These are phyloP conservation scores for Daboia siamensis DNA, from an alignment of 2,113 vertebrate species.

Conservation along the genomic window DNA sequence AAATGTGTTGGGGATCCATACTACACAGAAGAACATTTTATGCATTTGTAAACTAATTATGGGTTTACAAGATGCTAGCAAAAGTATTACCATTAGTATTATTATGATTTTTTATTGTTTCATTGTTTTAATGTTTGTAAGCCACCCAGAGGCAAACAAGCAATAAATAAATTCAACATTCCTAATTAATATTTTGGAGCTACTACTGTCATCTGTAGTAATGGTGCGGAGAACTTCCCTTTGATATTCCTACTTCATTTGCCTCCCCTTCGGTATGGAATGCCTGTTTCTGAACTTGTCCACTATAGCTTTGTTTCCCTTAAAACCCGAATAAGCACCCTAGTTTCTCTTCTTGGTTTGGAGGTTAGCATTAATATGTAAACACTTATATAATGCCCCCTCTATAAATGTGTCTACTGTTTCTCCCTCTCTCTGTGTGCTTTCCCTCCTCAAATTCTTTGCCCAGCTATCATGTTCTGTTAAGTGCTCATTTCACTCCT, in stretches of 20 bases:
- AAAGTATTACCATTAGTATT: not conserved
- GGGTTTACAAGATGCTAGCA: not conserved
- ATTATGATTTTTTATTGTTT: too few relatives aligned
- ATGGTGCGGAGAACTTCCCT: not conserved
- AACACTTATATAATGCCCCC: not conserved
- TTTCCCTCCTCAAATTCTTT: not conserved
- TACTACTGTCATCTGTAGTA: not conserved
- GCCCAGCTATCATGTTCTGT: not conserved
- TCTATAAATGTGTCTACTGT: not conserved
- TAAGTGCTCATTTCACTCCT: not conserved
- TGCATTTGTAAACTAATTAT: not conserved
- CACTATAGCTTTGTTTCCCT: not conserved
- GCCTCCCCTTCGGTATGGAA: not conserved
- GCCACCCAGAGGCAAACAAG: not conserved
- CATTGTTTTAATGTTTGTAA: not conserved
- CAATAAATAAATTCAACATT: not conserved
- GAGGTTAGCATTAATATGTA: not conserved
- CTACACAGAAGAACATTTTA: not conserved
- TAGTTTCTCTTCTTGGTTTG: not conserved
- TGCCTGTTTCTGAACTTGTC: not conserved
- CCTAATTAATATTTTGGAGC: not conserved
- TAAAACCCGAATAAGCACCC: not conserved
- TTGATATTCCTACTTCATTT: not conserved
- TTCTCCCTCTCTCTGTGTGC: not conserved
- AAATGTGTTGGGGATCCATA: not conserved